Conservation (phyloP, 2,888 invertebrate species). For the Eulithis prunata region DNA sequence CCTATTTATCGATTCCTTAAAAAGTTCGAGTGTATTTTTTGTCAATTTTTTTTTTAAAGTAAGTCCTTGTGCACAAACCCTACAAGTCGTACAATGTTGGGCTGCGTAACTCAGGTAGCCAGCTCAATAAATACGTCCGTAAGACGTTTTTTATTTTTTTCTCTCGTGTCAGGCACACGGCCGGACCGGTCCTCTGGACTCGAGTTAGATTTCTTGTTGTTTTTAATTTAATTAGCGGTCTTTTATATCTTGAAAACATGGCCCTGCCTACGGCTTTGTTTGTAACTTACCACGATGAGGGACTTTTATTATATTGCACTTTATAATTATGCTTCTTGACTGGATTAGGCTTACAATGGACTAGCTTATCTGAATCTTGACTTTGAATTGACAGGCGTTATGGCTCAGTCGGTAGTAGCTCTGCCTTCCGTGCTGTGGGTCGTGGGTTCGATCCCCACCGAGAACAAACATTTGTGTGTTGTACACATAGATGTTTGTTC, state of each 20-base stretch:
- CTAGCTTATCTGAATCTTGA: too few relatives aligned
- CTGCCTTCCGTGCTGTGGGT: too few relatives aligned
- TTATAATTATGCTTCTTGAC: background rate
- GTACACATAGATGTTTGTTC: too few relatives aligned
- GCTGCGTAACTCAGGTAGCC: conserved; percentile 52
- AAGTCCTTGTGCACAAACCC: conserved; percentile 20
- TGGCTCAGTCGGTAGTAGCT: too few relatives aligned
- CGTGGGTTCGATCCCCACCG: too few relatives aligned
- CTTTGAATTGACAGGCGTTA: too few relatives aligned
- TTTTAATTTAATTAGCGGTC: conserved; percentile 42
- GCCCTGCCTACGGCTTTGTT: background rate
- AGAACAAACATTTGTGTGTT: too few relatives aligned
- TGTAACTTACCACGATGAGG: background rate
- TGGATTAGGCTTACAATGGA: too few relatives aligned
- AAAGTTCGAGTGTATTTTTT: too few relatives aligned
- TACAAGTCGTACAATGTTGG: conserved; percentile 42
- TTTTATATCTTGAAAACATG: conserved; percentile 16
- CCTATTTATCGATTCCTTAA: background rate
- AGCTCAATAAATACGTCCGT: conserved; percentile 49
- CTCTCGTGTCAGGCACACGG: conserved; percentile 42
- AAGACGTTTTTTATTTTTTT: conserved; percentile 43
- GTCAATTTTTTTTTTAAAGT: background rate
- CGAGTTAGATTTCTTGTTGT: conserved; percentile 44
- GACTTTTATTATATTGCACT: background rate
- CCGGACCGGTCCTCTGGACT: conserved; percentile 37